Conservation (phyloP, 1,140 invertebrate species). For the Musca vetustissima region DNA sequence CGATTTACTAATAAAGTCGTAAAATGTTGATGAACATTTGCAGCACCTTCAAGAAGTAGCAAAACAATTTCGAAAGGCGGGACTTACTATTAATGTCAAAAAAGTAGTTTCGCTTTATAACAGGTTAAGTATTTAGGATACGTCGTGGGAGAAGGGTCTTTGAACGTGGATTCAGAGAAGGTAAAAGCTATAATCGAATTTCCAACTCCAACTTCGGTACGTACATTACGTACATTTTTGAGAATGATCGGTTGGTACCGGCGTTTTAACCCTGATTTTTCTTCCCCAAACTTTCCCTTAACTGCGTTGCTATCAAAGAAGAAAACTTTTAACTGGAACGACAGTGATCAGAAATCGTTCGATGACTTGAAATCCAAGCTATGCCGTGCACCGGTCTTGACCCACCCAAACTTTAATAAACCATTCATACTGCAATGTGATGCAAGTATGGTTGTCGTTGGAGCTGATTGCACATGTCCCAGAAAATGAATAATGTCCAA, state of each 20-base stretch:
- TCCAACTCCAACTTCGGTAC: not conserved
- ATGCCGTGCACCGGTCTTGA: not conserved
- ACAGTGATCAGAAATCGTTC: not conserved
- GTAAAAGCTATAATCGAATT: too few relatives aligned
- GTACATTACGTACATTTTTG: too few relatives aligned
- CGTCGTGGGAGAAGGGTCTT: not conserved
- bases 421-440: not conserved
- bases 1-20: too few relatives aligned
- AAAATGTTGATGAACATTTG: too few relatives aligned
- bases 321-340: not conserved
- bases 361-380: not conserved
- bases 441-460: not conserved
- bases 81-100: not conserved
- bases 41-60: not conserved
- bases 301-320: not conserved
- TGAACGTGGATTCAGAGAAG: not conserved
- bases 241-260: not conserved
- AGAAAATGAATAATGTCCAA: not conserved
- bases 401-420: not conserved
- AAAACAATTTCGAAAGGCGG: not conserved
- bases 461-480: not conserved
- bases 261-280: not conserved
- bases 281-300: not conserved
- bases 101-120: not conserved
- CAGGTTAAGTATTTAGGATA: not conserved